These are phyloP conservation scores for Phataginus tricuspis DNA, from an alignment of 2,797 vertebrate genomes.

Conservation along the genomic window DNA sequence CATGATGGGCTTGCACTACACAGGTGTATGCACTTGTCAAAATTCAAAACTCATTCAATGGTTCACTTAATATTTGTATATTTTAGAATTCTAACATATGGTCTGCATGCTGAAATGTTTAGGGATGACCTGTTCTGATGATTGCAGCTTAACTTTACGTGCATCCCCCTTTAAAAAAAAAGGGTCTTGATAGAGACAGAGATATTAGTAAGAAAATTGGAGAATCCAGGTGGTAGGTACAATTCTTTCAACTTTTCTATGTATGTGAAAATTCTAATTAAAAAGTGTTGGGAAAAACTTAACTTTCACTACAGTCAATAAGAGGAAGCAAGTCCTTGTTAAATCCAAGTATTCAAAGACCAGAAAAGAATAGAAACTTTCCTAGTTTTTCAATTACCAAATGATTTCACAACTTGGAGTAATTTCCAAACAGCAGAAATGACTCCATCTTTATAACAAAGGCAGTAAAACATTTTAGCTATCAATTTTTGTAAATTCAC, in stretches of 20 bases:
- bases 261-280: slow-evolving; percentile 24
- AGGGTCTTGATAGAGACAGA: neutral
- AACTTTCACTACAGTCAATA: neutral
- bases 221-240: neutral
- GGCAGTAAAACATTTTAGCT: neutral
- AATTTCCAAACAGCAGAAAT: slow-evolving; percentile 53
- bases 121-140: neutral
- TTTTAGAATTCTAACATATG: neutral
- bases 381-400: slow-evolving; percentile 43
- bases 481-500: slow-evolving; percentile 38
- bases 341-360: slow-evolving; percentile 35
- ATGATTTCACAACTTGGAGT: slow-evolving; percentile 28
- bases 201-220: neutral
- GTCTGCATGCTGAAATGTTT: neutral
- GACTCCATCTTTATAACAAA: neutral
- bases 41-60: neutral
- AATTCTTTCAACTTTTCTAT: neutral
- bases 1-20: neutral
- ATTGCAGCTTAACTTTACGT: neutral
- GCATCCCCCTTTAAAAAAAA: neutral
- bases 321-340: slow-evolving; percentile 1
- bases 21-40: neutral
- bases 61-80: neutral
- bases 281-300: neutral
- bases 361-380: slow-evolving; percentile 18